Evolutionary conservation across 53 echinoderm and acorn worm genomes (phyloP), one percentile per base, ranked within the genome.

Genomic region (Actinopyga echinites): DNA sequence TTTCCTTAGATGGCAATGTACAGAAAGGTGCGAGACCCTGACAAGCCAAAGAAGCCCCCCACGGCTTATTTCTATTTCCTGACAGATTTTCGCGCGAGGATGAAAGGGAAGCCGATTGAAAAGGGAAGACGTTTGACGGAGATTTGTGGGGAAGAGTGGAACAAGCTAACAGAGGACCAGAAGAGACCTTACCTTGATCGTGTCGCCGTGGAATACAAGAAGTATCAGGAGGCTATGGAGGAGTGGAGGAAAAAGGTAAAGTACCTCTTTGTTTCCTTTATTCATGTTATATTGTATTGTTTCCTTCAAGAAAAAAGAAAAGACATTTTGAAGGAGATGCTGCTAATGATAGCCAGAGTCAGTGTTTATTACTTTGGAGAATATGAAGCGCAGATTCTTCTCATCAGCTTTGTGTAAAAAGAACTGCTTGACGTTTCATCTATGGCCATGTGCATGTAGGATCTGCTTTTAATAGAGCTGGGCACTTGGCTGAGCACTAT

Each of bases 41-140:
- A 95, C 91, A 93, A 95, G 91, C 93, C 95, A 71, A 93, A 95
- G 91, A 93, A 95, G 84, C 93, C 95, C 0, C 93, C 95, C 62
- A 95, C 95, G 20, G 95, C 95, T 2, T 95, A 95, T 86, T 95
- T 95, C 88, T 93, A 93, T 88, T 95, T 95, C 83, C 91, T 95
- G 64, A 91, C 91, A 36, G 93, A 95, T 82, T 95, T 95, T 89
- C 92, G 95, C 21, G 89, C 89, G 60, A 85, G 93, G 87, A 95
- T 95, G 95, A 93, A 93, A 88, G 93, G 95, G 9, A 91, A 93
- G 79, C 91, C 93, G 8, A 89, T 95, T 57, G 95, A 95, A 86
- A 93, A 93, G 69, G 95, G 95, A 64, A 85, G 91, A 38, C 87
- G 93, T 13, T 66, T 95, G 80, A 95, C 95, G 10, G 95, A 93